phyloP scores from a whole-genome alignment of 2,888 invertebrate species.

The Zaprionus obscuricornis region DNA sequence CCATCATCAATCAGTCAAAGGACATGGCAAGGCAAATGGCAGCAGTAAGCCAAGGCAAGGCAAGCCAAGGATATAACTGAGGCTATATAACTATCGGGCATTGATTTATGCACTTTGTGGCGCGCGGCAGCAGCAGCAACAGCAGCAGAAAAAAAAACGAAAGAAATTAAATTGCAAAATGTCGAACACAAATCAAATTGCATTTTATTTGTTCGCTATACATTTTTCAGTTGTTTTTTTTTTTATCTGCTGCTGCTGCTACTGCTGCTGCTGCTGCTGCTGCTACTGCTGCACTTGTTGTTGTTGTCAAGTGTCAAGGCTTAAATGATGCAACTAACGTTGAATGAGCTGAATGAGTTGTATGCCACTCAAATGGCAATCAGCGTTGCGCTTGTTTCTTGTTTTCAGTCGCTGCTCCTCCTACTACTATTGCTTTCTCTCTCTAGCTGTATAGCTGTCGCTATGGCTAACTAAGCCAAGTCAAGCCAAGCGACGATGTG shows the following conservation, averaged over 20 bases:
- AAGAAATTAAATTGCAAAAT: constrained; percentile 69
- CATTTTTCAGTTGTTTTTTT: too few relatives aligned
- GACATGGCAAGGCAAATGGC: background rate
- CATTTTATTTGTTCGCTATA: constrained; percentile 59
- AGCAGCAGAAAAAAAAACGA: too few relatives aligned
- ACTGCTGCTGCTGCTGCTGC: too few relatives aligned
- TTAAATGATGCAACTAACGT: constrained; percentile 23
- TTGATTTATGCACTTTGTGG: constrained; percentile 64
- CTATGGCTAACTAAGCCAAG: too few relatives aligned
- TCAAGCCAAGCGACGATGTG: constrained; percentile 2
- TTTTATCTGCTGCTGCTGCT: too few relatives aligned
- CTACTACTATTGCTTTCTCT: constrained; percentile 37
- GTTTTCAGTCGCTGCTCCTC: too few relatives aligned
- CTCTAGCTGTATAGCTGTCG: background rate
- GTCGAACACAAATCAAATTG: constrained; percentile 67
- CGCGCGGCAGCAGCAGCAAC: too few relatives aligned
- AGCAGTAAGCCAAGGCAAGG: background rate
- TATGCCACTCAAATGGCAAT: constrained; percentile 60
- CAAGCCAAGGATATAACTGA: background rate
- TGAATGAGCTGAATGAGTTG: background rate
- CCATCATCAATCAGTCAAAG: constrained; percentile 44
- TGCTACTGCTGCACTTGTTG: too few relatives aligned
- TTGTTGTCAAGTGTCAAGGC: constrained; percentile 71
- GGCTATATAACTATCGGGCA: constrained; percentile 12
- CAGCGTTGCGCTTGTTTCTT: constrained; percentile 61